Evolutionary conservation across 2,113 vertebrate genomes (phyloP), one percentile per base, ranked within the genome.

Genomic region (Bos taurus): DNA sequence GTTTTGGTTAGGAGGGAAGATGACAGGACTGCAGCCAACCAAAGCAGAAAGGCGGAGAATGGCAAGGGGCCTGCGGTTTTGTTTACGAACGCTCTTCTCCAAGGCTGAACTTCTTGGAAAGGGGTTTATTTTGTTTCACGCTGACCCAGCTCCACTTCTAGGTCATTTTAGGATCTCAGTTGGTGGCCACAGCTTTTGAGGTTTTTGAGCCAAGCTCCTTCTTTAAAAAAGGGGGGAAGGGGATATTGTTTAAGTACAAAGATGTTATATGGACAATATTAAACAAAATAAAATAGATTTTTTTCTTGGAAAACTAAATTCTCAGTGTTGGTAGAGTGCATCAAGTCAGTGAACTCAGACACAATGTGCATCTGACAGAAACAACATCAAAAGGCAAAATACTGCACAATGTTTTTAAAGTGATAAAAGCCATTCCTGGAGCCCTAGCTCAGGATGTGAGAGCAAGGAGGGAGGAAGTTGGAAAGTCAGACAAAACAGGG

Each of bases 31-130:
- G 4, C 5, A 7, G 64, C 91, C 96, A 92, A 90, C 33, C n/a
- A 9, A 88, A 40, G 21, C 86, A 74, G 87, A 3, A 11, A 80
- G 46, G 3, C 0, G 11, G 71, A 19, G 52, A 25, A 13, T 3
- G 82, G 92, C 93, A 0, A 14, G n/a, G 15, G 40, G 36, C 64
- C 67, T 0, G 0, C 0, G 52, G 19, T 13, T n/a, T 9, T 60
- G 77, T 33, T 48, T 74, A 21, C 11, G 7, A 48, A 90, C 1
- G 23, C 14, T 80, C 91, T 59, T 21, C 77, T 81, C 94, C 64
- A 40, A 67, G 96, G 23, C 46, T 33, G 1, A 16, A 14, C 62
- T 95, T 94, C 93, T 71, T 95, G 93, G 91, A 95, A 96, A 96
- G 89, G 52, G 64, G 4, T n/a, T 74, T 77, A 3, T 84, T 97